A percentile compares a stretch with the other conserved stretches of the same genome.
These are phyloP conservation scores for Mallateleia sp. DNA, from an alignment of 2,888 invertebrate genomes.

Conservation along the genomic window DNA sequence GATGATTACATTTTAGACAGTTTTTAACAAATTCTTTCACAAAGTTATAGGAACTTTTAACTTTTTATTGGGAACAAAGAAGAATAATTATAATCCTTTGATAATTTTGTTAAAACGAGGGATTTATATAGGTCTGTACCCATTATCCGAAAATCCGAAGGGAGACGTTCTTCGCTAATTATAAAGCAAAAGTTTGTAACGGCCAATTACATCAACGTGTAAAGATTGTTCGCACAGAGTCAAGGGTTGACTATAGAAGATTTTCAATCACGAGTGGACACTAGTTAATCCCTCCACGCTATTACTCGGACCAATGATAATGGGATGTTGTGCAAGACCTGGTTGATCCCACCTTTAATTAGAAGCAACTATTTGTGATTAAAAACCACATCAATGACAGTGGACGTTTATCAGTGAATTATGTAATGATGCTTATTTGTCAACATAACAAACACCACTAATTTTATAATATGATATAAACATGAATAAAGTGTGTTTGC, in stretches of 20 bases:
- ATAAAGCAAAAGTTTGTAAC: conserved; percentile 57
- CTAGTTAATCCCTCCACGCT: conserved; percentile 58
- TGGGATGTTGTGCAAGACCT: conserved; percentile 71
- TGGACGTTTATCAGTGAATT: conserved; percentile 32
- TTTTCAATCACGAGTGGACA: conserved; percentile 71
- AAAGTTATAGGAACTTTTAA: no score
- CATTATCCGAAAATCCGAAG: conserved; percentile 22
- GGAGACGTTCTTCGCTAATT: conserved; percentile 44
- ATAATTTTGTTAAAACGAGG: not conserved
- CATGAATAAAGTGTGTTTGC: no score
- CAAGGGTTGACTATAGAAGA: conserved; percentile 58
- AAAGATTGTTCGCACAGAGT: conserved; percentile 51
- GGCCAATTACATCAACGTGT: conserved; percentile 59
- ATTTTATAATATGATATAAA: not conserved
- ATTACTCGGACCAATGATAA: conserved; percentile 69
- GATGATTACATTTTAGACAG: not conserved
- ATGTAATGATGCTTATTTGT: conserved; percentile 19
- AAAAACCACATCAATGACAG: conserved; percentile 65
- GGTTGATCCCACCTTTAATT: conserved; percentile 72
- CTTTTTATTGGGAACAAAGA: not conserved
- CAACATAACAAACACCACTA: not conserved
- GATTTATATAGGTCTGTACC: not conserved
- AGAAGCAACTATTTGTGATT: conserved; percentile 74
- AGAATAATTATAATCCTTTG: not conserved
- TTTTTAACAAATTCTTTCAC: not conserved